These are phyloP conservation scores for Cuculus canorus DNA, from an alignment of 2,797 vertebrate genomes.

Conservation along the genomic window DNA sequence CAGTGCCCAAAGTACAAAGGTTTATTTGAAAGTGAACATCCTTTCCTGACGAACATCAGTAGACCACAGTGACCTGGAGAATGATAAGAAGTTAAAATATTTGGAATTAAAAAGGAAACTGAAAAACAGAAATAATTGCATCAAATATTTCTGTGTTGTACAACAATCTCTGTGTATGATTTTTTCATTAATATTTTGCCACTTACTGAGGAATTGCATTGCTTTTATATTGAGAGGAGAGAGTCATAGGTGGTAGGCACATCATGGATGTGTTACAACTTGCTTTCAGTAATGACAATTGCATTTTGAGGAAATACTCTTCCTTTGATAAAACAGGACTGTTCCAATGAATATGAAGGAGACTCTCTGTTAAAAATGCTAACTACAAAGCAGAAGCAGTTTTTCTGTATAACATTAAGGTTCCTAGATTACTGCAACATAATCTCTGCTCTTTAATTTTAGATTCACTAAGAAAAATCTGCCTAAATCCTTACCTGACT, in stretches of 20 bases:
- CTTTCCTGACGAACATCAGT: background rate
- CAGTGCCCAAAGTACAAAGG: rapidly evolving
- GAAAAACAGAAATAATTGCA: background rate
- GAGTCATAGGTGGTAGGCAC: background rate
- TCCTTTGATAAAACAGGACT: background rate
- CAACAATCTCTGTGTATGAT: background rate
- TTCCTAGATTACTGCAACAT: background rate
- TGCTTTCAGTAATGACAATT: background rate
- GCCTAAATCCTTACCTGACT: background rate
- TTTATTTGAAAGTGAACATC: background rate
- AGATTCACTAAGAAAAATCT: background rate
- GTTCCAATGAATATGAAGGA: background rate
- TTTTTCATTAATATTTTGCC: background rate
- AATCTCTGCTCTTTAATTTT: background rate
- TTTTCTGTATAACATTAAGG: background rate
- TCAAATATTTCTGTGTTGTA: background rate
- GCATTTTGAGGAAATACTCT: background rate
- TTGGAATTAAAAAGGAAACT: background rate
- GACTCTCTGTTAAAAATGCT: background rate
- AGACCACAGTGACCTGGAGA: background rate
- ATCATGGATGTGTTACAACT: background rate
- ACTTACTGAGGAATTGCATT: background rate
- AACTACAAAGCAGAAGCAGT: background rate
- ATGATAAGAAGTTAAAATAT: background rate
- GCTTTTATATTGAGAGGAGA: background rate